Base-by-base conservation (phyloP, 2,113 vertebrate genomes). In the Gallinago paraguaiae region DNA sequence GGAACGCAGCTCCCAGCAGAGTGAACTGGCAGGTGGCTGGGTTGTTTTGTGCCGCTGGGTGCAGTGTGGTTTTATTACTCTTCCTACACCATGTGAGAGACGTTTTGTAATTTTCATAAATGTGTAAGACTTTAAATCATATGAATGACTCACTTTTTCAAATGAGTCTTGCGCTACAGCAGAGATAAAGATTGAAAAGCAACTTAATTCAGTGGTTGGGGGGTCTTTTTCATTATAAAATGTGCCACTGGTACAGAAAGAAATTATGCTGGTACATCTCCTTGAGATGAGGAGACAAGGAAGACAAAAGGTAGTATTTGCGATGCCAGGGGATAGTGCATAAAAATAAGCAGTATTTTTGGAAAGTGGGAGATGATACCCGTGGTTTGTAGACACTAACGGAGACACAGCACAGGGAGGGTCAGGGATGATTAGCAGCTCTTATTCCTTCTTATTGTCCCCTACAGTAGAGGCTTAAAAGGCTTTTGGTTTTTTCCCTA, bases 111-210 rank as follows among this genome's bases (percentile, higher is more conserved):
- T 64, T 68, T 91, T 76, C 63, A 37, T 82, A 53, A 48, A 48
- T 23, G 45, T 90, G 67, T 71, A 85, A 91, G 78, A 20, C 24
- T 91, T 75, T 11, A 79, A 87, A 72, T 95, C 15, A 53, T 72
- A 64, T 20, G 78, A 70, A 23, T 97, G 95, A 95, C 74, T 97
- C 93, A 96, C 57, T 89, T 84, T 39, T 53, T 87, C 65, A 70
- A 63, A 71, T 45, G 7, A 70, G 13, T 53, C 88, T 50, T 74
- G 69, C 77, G 70, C 54, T 61, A 10, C 6, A 68, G 82, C 61
- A n/a, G 53, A 81, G 54, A 28, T 7, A 25, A 56, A 56, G 76
- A 79, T 79, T 79, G 61, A 72, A 23, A 15, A 76, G 45, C 65
- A 82, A 28, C 53, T 76, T 68, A 59, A 53, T 25, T 65, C 50